A percentile compares a stretch with the other conserved stretches of the same genome.
Evolutionary conservation across 2,888 invertebrate genomes (phyloP).

Genomic region (Coremacera marginata): DNA sequence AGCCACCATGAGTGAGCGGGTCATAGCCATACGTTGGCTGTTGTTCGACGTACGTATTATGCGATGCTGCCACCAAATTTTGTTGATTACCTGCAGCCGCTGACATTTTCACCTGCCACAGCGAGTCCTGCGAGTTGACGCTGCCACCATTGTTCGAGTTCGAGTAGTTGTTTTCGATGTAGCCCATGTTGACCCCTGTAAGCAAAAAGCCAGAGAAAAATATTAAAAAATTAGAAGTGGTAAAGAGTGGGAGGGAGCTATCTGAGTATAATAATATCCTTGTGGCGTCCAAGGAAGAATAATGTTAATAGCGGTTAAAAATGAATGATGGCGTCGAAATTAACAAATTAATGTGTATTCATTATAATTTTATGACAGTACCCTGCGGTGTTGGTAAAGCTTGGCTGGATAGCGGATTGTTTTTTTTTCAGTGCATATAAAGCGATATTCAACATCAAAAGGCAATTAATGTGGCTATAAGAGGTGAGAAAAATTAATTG

Average conservation of each 20-base stretch:
- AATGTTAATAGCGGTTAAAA: background rate
- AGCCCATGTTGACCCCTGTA: slow-evolving; percentile 88
- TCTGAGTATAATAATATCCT: background rate
- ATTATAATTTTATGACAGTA: slow-evolving; percentile 31
- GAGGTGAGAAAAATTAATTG: no score
- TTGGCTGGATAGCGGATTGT: no score
- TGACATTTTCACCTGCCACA: slow-evolving; percentile 94
- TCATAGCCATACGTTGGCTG: slow-evolving; percentile 83
- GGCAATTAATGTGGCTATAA: no score
- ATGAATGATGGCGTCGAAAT: slow-evolving; percentile 22
- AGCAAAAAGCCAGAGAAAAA: slow-evolving; percentile 33
- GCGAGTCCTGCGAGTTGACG: slow-evolving; percentile 92
- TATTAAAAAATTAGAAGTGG: slow-evolving; percentile 3
- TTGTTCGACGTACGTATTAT: slow-evolving; percentile 74
- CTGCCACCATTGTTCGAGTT: slow-evolving; percentile 96
- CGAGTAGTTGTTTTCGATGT: slow-evolving; percentile 92
- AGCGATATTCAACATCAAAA: no score
- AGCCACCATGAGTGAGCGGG: slow-evolving; percentile 84
- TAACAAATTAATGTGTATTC: slow-evolving; percentile 41
- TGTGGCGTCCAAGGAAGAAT: background rate
- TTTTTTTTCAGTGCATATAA: no score
- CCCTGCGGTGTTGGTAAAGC: background rate
- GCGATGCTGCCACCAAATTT: slow-evolving; percentile 72
- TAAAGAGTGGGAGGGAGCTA: background rate
- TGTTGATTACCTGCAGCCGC: slow-evolving; percentile 79